phyloP scores from a whole-genome alignment of 2,113 vertebrate species.

The Sapajus apella region DNA sequence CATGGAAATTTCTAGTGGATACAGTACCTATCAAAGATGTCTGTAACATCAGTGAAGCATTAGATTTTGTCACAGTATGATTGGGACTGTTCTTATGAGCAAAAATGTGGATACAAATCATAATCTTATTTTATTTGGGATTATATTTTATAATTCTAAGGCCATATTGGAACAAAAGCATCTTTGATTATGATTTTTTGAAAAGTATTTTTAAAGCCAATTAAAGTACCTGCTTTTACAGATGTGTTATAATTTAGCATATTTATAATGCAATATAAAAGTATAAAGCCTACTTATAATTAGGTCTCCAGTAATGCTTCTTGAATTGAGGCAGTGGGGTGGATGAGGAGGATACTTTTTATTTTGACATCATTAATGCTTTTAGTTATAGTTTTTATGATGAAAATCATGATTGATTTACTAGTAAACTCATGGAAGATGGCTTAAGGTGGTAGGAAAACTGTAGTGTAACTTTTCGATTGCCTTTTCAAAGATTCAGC shows the following conservation, averaged over 20 bases:
- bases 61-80: background rate
- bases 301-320: constrained; percentile 12
- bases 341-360: background rate
- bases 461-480: background rate
- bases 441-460: background rate
- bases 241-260: background rate
- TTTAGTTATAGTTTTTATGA: constrained; percentile 36
- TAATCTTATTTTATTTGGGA: constrained; percentile 15
- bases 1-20: background rate
- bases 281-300: constrained; percentile 54
- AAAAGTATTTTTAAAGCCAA: constrained; percentile 47
- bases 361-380: constrained; percentile 14
- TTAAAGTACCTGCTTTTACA: background rate
- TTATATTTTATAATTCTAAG: background rate
- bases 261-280: constrained; percentile 27
- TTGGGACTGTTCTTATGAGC: background rate
- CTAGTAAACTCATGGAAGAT: background rate
- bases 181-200: background rate
- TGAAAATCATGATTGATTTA: constrained; percentile 38
- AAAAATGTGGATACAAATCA: background rate
- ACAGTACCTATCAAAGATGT: background rate
- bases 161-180: background rate
- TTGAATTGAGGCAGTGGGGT: background rate
- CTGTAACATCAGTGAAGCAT: background rate
- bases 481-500: background rate